Conservation (phyloP, 1,140 invertebrate genomes). For the Megalopta genalis region DNA sequence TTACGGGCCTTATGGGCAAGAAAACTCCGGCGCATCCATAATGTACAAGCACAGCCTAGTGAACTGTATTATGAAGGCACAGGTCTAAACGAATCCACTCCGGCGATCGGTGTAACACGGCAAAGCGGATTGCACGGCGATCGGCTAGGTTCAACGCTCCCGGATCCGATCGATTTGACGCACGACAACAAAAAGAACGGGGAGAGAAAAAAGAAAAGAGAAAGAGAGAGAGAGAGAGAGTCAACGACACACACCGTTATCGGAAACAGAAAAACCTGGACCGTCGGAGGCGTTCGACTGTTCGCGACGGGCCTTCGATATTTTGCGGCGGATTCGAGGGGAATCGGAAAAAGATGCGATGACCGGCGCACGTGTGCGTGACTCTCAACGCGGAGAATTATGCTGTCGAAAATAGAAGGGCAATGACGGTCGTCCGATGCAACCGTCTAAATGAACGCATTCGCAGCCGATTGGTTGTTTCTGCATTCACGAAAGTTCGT, state of each 20-base stretch:
- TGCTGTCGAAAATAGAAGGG: no score
- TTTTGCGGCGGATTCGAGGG: no score
- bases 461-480: no score
- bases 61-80: not conserved
- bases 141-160: slow-evolving; percentile 1
- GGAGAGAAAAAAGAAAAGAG: no score
- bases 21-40: no score
- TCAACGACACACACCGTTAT: not conserved
- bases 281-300: not conserved
- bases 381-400: no score
- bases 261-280: not conserved
- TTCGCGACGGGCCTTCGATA: not conserved
- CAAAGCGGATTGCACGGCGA: slow-evolving; percentile 4
- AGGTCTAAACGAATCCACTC: not conserved
- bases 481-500: no score
- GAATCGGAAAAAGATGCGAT: not conserved
- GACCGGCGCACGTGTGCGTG: no score
- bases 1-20: no score
- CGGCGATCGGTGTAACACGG: not conserved
- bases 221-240: not conserved
- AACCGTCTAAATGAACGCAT: no score
- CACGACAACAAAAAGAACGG: not conserved
- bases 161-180: slow-evolving; percentile 12
- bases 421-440: no score
- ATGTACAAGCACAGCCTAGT: not conserved